These are phyloP conservation scores for Litoditis marina DNA, from an alignment of 2,888 invertebrate genomes.

Conservation along the genomic window DNA sequence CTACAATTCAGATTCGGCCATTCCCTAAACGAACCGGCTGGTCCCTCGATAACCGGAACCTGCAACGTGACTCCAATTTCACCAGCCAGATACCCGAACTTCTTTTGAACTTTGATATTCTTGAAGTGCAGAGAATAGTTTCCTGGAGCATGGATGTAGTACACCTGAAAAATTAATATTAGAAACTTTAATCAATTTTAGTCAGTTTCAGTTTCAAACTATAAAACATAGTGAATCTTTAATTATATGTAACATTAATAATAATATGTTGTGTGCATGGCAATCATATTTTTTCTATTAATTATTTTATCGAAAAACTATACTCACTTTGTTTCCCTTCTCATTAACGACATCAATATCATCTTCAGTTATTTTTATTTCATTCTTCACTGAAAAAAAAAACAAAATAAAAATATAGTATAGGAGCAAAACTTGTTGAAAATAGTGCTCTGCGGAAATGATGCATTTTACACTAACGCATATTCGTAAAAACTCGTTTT, in stretches of 20 bases:
- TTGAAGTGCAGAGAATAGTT: slow-evolving; percentile 58
- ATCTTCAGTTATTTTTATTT: slow-evolving; percentile 58
- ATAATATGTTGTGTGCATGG: too few relatives aligned
- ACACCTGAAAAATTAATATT: slow-evolving; percentile 29
- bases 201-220: not conserved
- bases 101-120: slow-evolving; percentile 46
- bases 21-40: slow-evolving; percentile 42
- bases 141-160: slow-evolving; percentile 60
- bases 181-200: not conserved
- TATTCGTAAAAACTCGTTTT: too few relatives aligned
- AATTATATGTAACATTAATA: too few relatives aligned
- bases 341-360: slow-evolving; percentile 58
- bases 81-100: slow-evolving; percentile 55
- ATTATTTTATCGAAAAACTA: not conserved
- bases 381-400: slow-evolving; percentile 52
- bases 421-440: too few relatives aligned
- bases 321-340: slow-evolving; percentile 46
- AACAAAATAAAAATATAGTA: not conserved
- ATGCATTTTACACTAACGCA: too few relatives aligned
- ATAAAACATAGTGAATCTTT: too few relatives aligned
- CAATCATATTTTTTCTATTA: not conserved
- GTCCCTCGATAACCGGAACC: slow-evolving; percentile 59
- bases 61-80: slow-evolving; percentile 60
- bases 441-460: too few relatives aligned
- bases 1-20: not conserved